A percentile compares a stretch with the other conserved stretches of the same genome.
Evolutionary conservation across 2,797 vertebrate species (phyloP).

Genomic region (Naso thynnoides): DNA sequence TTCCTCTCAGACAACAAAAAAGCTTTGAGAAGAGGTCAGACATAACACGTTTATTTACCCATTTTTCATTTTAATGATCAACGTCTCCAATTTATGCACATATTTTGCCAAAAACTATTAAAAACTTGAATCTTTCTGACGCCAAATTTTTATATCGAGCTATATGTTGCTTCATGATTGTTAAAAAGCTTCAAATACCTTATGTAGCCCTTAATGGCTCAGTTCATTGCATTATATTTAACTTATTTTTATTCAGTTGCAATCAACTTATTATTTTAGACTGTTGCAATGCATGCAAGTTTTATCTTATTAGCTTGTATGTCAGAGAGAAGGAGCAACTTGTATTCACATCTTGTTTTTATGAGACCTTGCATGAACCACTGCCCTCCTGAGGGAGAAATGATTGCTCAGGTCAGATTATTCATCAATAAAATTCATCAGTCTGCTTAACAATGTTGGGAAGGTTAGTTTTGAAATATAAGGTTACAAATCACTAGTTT

Average conservation of each 20-base stretch:
- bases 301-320: background rate
- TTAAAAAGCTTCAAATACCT: background rate
- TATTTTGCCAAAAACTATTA: background rate
- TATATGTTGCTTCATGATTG: background rate
- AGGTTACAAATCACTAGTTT: too few species aligned
- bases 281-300: background rate
- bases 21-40: constrained; percentile 4
- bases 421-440: constrained; percentile 50
- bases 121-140: background rate
- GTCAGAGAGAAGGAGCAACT: constrained; percentile 44
- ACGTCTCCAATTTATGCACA: background rate
- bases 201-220: background rate
- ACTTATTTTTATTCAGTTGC: constrained; percentile 3
- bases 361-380: constrained; percentile 23
- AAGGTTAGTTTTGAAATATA: too few species aligned
- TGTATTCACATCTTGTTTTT: constrained; percentile 45
- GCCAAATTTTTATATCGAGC: background rate
- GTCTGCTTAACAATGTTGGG: background rate
- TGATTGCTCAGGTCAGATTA: constrained; percentile 41
- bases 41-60: constrained; percentile 8
- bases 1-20: constrained; percentile 25
- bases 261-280: constrained; percentile 25
- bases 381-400: constrained; percentile 47
- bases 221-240: background rate
- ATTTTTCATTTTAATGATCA: background rate